Conservation (phyloP, 2,797 vertebrate genomes). For the Salarias fasciatus region DNA sequence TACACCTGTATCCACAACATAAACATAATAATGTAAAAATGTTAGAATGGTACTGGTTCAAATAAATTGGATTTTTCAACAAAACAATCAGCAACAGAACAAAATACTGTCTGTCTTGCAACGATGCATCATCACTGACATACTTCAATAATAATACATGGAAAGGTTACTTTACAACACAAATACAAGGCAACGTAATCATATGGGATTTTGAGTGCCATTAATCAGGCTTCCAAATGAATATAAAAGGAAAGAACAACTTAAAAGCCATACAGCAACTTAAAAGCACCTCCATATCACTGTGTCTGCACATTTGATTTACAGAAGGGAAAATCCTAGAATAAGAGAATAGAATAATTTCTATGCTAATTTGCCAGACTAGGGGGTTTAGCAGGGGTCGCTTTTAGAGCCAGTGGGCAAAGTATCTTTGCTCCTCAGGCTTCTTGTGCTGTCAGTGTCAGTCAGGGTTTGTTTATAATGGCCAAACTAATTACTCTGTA, state of each 20-base stretch:
- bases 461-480: slow-evolving; percentile 60
- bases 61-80: no score
- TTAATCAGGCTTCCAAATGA: slow-evolving; percentile 21
- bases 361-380: slow-evolving; percentile 32
- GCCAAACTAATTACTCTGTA: slow-evolving; percentile 68
- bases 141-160: no score
- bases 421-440: slow-evolving; percentile 62
- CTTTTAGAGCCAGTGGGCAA: slow-evolving; percentile 44
- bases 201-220: slow-evolving; percentile 21
- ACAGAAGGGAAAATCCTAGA: slow-evolving; percentile 39
- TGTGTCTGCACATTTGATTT: slow-evolving; percentile 49
- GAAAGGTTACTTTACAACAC: no score
- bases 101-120: no score
- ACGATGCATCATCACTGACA: no score
- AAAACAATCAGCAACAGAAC: no score
- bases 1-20: no score
- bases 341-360: slow-evolving; percentile 29
- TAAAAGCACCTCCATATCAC: slow-evolving; percentile 39
- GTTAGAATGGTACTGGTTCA: no score
- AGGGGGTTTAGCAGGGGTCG: slow-evolving; percentile 27
- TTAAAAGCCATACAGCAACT: slow-evolving; percentile 34
- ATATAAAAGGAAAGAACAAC: slow-evolving; percentile 20
- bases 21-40: no score
- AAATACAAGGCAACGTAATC: background rate
- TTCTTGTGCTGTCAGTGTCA: slow-evolving; percentile 42